These are phyloP conservation scores for Adelphocoris suturalis DNA, from an alignment of 2,888 invertebrate species.

Conservation along the genomic window DNA sequence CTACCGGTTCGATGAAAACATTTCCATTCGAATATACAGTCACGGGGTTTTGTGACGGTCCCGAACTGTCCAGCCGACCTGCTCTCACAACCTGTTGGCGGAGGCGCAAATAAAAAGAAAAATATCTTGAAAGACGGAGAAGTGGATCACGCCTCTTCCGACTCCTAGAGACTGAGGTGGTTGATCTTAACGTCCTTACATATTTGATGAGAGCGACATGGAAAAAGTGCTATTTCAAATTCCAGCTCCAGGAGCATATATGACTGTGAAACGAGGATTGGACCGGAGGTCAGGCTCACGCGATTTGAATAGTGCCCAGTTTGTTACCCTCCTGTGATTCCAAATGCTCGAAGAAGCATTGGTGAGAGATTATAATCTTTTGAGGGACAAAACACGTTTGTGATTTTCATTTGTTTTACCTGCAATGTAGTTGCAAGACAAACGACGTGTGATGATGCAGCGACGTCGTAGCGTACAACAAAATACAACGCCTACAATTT, in stretches of 20 bases:
- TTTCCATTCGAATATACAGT: too few relatives aligned
- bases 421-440: too few relatives aligned
- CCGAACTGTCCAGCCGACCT: too few relatives aligned
- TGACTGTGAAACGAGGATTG: conserved; percentile 55
- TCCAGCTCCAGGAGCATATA: conserved; percentile 29
- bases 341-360: background rate
- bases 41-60: too few relatives aligned
- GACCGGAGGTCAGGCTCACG: conserved; percentile 49
- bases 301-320: conserved; percentile 27
- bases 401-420: background rate
- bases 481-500: too few relatives aligned
- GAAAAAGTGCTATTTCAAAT: conserved; percentile 42
- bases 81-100: too few relatives aligned
- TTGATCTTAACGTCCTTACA: conserved; percentile 48
- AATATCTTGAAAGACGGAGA: conserved; percentile 1
- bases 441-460: too few relatives aligned
- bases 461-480: too few relatives aligned
- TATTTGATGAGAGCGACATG: conserved; percentile 53
- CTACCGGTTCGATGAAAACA: too few relatives aligned
- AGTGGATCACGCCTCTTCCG: conserved; percentile 14
- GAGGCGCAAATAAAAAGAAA: conserved; percentile 22
- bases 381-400: background rate
- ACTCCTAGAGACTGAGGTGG: conserved; percentile 42
- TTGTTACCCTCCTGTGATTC: background rate
- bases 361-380: conserved; percentile 4